phyloP scores from a whole-genome alignment of 1,140 invertebrate genomes.

The Pseudomyrmex pallidus region DNA sequence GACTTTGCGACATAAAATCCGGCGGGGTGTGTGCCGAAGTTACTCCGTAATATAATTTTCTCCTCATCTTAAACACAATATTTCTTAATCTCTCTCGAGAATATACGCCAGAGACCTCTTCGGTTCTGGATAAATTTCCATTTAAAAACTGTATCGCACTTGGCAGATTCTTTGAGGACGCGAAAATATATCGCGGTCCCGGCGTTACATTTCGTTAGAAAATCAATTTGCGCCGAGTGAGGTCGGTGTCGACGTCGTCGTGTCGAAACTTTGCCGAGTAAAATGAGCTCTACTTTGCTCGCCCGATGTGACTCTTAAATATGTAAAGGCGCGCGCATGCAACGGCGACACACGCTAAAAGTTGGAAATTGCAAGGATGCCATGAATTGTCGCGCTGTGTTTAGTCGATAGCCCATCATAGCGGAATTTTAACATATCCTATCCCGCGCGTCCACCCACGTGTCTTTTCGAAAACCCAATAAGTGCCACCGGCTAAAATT shows the following conservation, averaged over 20 bases:
- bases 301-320: constrained; percentile 39
- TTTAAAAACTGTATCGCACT: constrained; percentile 21
- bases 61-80: neutral
- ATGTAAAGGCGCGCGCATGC: constrained; percentile 37
- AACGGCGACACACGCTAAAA: neutral
- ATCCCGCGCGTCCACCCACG: neutral
- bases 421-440: constrained; percentile 34
- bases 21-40: too few species aligned
- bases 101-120: neutral
- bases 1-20: too few species aligned
- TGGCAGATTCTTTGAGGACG: neutral
- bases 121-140: constrained; percentile 22
- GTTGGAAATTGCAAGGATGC: constrained; percentile 47
- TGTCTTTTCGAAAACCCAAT: neutral
- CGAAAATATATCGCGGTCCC: constrained; percentile 7
- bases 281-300: constrained; percentile 47
- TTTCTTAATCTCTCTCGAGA: neutral
- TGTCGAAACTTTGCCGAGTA: constrained; percentile 29
- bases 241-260: neutral
- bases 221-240: constrained; percentile 40
- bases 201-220: constrained; percentile 52
- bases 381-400: neutral
- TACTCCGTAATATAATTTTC: too few species aligned
- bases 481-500: constrained; percentile 12
- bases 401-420: constrained; percentile 21